These are phyloP conservation scores for Pedetes capensis DNA, from an alignment of 2,113 vertebrate genomes.

Conservation along the genomic window DNA sequence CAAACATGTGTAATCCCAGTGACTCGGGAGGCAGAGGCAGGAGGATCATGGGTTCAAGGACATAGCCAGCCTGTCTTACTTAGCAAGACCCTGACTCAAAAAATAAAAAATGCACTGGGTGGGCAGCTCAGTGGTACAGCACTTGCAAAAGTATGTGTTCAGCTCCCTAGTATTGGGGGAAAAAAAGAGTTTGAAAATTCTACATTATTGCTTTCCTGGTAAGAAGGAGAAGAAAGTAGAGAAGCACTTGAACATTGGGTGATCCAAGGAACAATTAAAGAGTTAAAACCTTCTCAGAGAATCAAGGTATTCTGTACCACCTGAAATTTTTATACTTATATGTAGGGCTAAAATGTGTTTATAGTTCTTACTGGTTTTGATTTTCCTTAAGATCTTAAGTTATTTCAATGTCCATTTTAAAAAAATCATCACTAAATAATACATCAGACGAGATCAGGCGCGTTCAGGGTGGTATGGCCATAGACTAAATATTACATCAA, in stretches of 20 bases:
- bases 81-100: too few relatives aligned
- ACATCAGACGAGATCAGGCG: too few relatives aligned
- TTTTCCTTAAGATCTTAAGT: conserved; percentile 20
- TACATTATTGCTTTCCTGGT: neutral
- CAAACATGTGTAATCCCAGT: too few relatives aligned
- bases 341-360: neutral
- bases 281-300: neutral
- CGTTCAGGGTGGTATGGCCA: too few relatives aligned
- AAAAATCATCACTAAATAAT: neutral
- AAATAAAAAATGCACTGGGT: too few relatives aligned
- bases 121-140: too few relatives aligned
- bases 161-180: too few relatives aligned
- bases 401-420: neutral
- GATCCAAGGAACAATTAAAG: neutral
- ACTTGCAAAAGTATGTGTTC: too few relatives aligned
- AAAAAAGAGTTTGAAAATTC: neutral
- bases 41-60: too few relatives aligned
- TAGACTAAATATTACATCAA: neutral
- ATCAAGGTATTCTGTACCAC: neutral
- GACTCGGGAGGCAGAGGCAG: too few relatives aligned
- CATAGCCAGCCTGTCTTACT: too few relatives aligned
- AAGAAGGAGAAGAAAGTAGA: neutral
- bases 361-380: neutral
- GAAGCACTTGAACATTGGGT: neutral
- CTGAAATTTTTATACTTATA: neutral